Evolutionary conservation across 2,113 vertebrate genomes (phyloP).

Genomic region (Hippolais icterina): DNA sequence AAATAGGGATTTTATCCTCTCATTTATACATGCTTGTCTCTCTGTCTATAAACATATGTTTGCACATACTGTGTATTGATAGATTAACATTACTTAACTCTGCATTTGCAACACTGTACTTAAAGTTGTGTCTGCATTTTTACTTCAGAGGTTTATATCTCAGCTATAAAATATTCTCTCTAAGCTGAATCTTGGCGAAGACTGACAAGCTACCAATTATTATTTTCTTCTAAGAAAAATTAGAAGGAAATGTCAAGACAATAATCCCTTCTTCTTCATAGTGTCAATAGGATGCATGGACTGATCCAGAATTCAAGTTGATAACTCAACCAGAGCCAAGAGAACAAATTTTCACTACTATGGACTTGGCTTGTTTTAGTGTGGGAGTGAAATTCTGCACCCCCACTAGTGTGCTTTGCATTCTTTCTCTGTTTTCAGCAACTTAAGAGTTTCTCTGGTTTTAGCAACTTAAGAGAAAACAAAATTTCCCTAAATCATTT

Average conservation of each 20-base stretch:
- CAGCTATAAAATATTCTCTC: slow-evolving; percentile 62
- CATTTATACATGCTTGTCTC: slow-evolving; percentile 75
- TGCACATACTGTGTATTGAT: slow-evolving; percentile 77
- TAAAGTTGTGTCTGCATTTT: slow-evolving; percentile 77
- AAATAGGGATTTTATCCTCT: slow-evolving; percentile 73
- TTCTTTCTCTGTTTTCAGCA: background rate
- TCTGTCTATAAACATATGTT: slow-evolving; percentile 80
- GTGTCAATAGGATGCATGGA: background rate
- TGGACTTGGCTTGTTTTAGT: background rate
- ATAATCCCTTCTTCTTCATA: background rate
- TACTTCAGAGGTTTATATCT: slow-evolving; percentile 72
- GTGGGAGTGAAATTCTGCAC: background rate
- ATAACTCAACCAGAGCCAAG: background rate
- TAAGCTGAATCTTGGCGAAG: slow-evolving; percentile 47
- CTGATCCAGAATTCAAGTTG: background rate
- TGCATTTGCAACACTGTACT: slow-evolving; percentile 74
- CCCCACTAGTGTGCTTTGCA: background rate
- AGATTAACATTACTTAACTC: slow-evolving; percentile 76
- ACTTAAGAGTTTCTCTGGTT: background rate
- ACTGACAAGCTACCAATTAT: slow-evolving; percentile 32
- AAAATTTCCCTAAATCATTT: background rate
- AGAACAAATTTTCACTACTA: background rate
- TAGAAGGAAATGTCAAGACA: slow-evolving; percentile 15
- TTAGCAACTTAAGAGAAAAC: background rate
- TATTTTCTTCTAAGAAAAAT: slow-evolving; percentile 26